Evolutionary conservation across 2,113 vertebrate species (phyloP), one percentile per base, ranked within the genome.

Genomic region (Oxygymnocypris stewartii): DNA sequence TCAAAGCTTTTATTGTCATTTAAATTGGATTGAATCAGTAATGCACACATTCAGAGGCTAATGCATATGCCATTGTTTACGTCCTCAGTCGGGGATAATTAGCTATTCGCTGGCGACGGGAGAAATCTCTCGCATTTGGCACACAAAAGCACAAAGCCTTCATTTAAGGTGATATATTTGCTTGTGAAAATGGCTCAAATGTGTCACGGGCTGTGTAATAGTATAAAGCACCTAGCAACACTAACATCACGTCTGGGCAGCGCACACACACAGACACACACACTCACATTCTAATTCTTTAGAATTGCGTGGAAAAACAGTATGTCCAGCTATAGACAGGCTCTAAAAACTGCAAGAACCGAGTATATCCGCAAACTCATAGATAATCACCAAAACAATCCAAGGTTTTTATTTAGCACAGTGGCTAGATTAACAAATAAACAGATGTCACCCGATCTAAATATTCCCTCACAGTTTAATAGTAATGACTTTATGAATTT

Each of bases 81-180:
- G 80, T 91, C 91, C 86, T 74, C 54, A 44, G 35, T 59, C 59
- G 51, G 59, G 59, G 71, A 87, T 92, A 93, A 95, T 95, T 94
- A 94, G 90, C 84, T 82, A 90, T 88, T 93, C 90, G 40, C 14
- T 90, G 78, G 25, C 84, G 89, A 90, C 90, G 20, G 54, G 54
- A 59, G 18, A 59, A 9, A 59, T 88, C 90, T 92, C 91, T 90
- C 92, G 88, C 79, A 79, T 82, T 83, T 84, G 88, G 42, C 90
- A 85, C 88, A 92, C 89, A 93, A 91, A 93, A 90, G 83, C 82
- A 91, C 82, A 89, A 92, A 92, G 88, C 37, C 75, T 89, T 90
- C 88, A 92, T 92, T 92, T 92, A 88, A 85, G 90, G 89, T 88
- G 90, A 94, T 93, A 89, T 92, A 92, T 92, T 90, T 88, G 79